Evolutionary conservation across 2,797 vertebrate species (phyloP).

Genomic region (Sylvia borin): DNA sequence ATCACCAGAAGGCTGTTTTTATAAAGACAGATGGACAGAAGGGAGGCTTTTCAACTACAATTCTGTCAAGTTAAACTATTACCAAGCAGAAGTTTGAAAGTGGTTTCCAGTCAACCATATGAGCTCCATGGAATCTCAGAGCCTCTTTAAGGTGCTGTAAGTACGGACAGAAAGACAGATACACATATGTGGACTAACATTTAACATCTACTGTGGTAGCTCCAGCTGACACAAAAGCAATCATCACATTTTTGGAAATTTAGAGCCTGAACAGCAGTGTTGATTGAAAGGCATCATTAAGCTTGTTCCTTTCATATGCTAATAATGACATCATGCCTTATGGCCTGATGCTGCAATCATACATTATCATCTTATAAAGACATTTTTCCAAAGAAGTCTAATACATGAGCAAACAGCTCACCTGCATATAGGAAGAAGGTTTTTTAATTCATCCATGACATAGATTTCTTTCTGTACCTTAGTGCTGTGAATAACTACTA

Average conservation of each 20-base stretch:
- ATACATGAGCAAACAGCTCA: not conserved
- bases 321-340: not conserved
- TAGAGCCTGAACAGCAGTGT: not conserved
- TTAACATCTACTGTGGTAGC: not conserved
- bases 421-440: not conserved
- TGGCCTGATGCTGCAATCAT: not conserved
- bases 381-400: not conserved
- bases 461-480: not conserved
- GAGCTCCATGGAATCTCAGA: not conserved
- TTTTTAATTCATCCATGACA: not conserved
- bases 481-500: not conserved
- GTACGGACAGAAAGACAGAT: not conserved
- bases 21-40: not conserved
- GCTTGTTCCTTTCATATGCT: not conserved
- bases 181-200: fast-evolving
- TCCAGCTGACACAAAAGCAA: not conserved
- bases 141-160: not conserved
- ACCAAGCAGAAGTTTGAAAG: not conserved
- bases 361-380: not conserved
- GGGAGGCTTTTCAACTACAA: not conserved
- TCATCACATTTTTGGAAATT: not conserved
- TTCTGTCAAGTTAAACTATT: not conserved
- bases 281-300: not conserved
- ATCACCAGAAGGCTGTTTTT: not conserved
- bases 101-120: not conserved